These are phyloP conservation scores for Colletes gigas DNA, from an alignment of 1,140 invertebrate species.

Conservation along the genomic window DNA sequence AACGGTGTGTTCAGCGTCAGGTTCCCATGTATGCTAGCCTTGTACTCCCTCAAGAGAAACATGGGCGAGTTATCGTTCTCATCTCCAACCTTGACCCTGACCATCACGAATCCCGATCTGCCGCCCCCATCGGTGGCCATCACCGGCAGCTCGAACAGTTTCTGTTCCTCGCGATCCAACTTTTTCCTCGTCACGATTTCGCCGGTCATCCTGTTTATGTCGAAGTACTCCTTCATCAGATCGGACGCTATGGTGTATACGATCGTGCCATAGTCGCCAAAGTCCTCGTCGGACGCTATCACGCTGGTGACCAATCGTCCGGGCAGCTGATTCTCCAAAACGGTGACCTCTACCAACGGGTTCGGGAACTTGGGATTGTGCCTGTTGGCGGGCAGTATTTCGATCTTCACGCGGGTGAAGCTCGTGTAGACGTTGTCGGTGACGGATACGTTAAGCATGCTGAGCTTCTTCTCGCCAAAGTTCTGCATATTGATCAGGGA, in stretches of 20 bases:
- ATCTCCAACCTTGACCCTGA: constrained; percentile 90
- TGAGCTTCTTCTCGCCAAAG: constrained; percentile 84
- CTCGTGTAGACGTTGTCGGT: constrained; percentile 95
- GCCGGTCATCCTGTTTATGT: constrained; percentile 89
- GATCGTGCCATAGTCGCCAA: constrained; percentile 89
- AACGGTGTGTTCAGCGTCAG: constrained; percentile 84
- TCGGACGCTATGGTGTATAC: constrained; percentile 92
- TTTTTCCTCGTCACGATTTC: constrained; percentile 88
- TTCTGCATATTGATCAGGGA: constrained; percentile 85
- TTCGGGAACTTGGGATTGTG: constrained; percentile 90
- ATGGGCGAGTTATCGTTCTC: constrained; percentile 93
- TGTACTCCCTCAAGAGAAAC: constrained; percentile 91
- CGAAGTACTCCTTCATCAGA: constrained; percentile 88
- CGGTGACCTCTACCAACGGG: constrained; percentile 87
- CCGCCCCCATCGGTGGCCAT: constrained; percentile 94
- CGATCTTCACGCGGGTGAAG: constrained; percentile 90
- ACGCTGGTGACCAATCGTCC: constrained; percentile 88
- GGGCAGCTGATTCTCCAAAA: constrained; percentile 90
- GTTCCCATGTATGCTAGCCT: constrained; percentile 86
- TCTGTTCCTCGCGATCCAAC: constrained; percentile 90
- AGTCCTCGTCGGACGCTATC: constrained; percentile 90
- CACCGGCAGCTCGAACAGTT: constrained; percentile 89
- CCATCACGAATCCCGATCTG: constrained; percentile 88
- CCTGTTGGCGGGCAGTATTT: constrained; percentile 90
- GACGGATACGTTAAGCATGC: constrained; percentile 92